Base-by-base conservation (phyloP, 1,140 invertebrate genomes). In the Calosoma granatense region DNA sequence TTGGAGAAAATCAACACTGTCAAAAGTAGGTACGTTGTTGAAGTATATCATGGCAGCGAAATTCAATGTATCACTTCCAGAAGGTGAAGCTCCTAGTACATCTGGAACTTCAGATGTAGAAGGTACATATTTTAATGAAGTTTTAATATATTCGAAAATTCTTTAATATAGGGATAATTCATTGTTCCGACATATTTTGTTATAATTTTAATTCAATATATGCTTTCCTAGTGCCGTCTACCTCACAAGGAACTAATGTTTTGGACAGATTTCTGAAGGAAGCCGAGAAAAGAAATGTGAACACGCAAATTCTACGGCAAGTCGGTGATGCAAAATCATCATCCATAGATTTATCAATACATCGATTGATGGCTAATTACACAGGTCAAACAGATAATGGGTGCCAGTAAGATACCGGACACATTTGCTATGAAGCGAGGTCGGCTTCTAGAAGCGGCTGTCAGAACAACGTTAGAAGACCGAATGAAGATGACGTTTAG, bases 1-100 rank as follows among this genome's bases (percentile, higher is more conserved):
- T n/a, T 58, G 61, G 64, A 63, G 63, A 56, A 65, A 65, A 39
- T 36, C 61, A 26, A 54, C 14, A 57, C 56, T 65, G n/a, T 58
- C 61, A 9, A 21, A 47, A 15, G 52, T 67, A 20, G 53, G 43
- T 11, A 54, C n/a, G 19, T 15, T 51, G 22, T 43, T 58, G 15
- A 58, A 64, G 52, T 62, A 55, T n/a, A n/a, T n/a, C 26, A 36
- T 59, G n/a, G 53, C 22, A 47, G 20, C 43, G 23, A 39, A 4
- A n/a, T n/a, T 36, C 26, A 30, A 22, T 23, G 19, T 20, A n/a
- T n/a, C n/a, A n/a, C n/a, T n/a, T n/a, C n/a, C n/a, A n/a, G n/a
- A n/a, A n/a, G 11, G 59, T 41, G n/a, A 6, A 20, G 47, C 22
- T 47, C 23, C 21, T 55, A 30, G n/a, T 1, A 9, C 17, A 51